phyloP scores from a whole-genome alignment of 35 echinoderm and acorn worm species.

The Amphiura filiformis region DNA sequence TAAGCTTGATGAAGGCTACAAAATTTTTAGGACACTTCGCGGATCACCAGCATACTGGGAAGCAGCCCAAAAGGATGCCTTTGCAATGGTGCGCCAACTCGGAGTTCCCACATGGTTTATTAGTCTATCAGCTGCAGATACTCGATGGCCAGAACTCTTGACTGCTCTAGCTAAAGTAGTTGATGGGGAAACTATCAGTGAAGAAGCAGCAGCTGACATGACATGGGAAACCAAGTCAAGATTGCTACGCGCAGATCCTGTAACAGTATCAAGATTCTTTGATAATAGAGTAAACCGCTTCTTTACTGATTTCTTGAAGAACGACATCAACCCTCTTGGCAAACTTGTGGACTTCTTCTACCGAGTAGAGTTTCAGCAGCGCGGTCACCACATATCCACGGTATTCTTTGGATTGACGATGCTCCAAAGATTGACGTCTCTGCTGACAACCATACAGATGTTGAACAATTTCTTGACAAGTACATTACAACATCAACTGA shows the following conservation, averaged over 20 bases:
- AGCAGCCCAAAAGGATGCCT: conserved; percentile 35
- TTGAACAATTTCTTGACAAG: conserved; percentile 52
- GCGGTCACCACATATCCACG: conserved; percentile 51
- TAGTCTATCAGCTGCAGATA: conserved; percentile 23
- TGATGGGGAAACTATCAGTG: background rate
- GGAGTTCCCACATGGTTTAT: conserved; percentile 69
- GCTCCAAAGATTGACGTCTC: conserved; percentile 27
- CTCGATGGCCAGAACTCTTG: conserved; percentile 37
- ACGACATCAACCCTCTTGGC: conserved; percentile 30
- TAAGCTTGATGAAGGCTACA: conserved; percentile 16
- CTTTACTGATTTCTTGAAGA: conserved; percentile 39
- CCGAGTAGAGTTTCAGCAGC: conserved; percentile 57
- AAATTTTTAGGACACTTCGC: conserved; percentile 27
- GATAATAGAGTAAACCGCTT: conserved; percentile 52
- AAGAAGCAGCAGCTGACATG: conserved; percentile 5
- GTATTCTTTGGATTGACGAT: conserved; percentile 68
- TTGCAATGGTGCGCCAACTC: conserved; percentile 69
- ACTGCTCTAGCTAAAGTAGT: background rate
- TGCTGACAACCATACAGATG: conserved; percentile 23
- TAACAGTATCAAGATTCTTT: conserved; percentile 77
- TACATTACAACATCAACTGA: background rate
- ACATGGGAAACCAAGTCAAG: conserved; percentile 57
- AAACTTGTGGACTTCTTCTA: conserved; percentile 67
- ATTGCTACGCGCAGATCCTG: conserved; percentile 46
- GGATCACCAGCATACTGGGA: conserved; percentile 58